Evolutionary conservation across 2,888 invertebrate species (phyloP).

Genomic region (Spilarctia lutea): DNA sequence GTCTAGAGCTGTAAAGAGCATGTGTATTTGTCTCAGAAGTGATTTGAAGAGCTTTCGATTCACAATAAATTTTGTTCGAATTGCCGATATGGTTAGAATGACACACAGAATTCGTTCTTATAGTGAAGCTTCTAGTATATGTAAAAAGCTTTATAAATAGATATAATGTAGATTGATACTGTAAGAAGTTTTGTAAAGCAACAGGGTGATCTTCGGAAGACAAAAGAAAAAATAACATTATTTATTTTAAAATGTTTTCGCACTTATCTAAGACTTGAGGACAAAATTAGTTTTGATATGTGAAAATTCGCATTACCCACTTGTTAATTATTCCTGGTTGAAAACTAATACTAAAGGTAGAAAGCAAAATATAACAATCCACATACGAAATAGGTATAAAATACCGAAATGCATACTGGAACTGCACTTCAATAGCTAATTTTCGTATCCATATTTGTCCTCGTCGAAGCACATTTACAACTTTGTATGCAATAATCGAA

Average conservation of each 20-base stretch:
- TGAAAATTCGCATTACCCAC: background rate
- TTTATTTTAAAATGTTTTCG: background rate
- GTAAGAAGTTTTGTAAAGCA: no score
- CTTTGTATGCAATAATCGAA: background rate
- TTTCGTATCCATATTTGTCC: background rate
- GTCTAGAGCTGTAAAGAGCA: background rate
- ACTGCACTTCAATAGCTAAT: background rate
- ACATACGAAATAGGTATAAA: background rate
- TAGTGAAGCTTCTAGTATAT: background rate
- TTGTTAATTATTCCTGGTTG: background rate
- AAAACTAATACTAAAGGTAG: background rate
- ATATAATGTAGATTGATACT: no score
- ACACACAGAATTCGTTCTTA: background rate
- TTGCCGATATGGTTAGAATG: background rate
- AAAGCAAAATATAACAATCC: background rate
- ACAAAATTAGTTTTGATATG: background rate
- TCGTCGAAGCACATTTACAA: background rate
- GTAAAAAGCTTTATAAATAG: no score
- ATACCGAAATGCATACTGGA: background rate
- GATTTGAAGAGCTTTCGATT: background rate
- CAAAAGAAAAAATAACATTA: background rate
- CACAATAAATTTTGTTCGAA: background rate
- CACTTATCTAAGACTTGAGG: background rate
- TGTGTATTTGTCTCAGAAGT: background rate
- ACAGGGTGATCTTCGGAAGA: background rate